Evolutionary conservation across 2,888 invertebrate species (phyloP), one percentile per base, ranked within the genome.

Genomic region (Autographa gamma): DNA sequence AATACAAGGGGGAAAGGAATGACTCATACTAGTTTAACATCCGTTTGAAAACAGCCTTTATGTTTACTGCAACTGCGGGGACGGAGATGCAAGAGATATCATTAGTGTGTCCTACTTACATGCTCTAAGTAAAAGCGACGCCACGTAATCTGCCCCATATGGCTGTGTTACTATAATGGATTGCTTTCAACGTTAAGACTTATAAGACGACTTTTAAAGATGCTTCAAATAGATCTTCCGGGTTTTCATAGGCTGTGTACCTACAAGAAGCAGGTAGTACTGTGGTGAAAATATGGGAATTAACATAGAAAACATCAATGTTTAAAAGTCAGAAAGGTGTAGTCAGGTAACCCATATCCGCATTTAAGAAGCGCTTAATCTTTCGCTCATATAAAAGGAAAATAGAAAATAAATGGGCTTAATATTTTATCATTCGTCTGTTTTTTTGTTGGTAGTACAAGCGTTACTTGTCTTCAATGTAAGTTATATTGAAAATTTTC

Each of bases 401-500:
- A 48, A n/a, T 7, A 43, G 16, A n/a, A 56, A 13, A 25, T 4
- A 19, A 19, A 56, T 25, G 56, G 11, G 9, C 9, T n/a, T n/a
- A n/a, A n/a, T n/a, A n/a, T n/a, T n/a, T n/a, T n/a, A n/a, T n/a
- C n/a, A n/a, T n/a, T n/a, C n/a, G n/a, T n/a, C 18, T 34, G 14
- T 18, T 19, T 3, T 8, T 32, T 59, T 31, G 16, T 25, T 31
- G 31, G 16, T 31, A 9, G 34, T 6, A n/a, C 11, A 19, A 25
- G 11, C 25, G 19, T 58, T 14, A 25, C 41, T 56, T 38, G n/a
- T 59, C 6, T 63, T 16, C 74, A 68, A 58, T 59, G 18, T 68
- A 41, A 8, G 19, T 56, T 65, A 61, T 69, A 73, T 80, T 83
- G 75, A 82, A 85, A 80, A 71, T 80, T 83, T 81, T 81, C 76